phyloP scores from a whole-genome alignment of 2,888 invertebrate species.

The Anagyrus pseudococci region DNA sequence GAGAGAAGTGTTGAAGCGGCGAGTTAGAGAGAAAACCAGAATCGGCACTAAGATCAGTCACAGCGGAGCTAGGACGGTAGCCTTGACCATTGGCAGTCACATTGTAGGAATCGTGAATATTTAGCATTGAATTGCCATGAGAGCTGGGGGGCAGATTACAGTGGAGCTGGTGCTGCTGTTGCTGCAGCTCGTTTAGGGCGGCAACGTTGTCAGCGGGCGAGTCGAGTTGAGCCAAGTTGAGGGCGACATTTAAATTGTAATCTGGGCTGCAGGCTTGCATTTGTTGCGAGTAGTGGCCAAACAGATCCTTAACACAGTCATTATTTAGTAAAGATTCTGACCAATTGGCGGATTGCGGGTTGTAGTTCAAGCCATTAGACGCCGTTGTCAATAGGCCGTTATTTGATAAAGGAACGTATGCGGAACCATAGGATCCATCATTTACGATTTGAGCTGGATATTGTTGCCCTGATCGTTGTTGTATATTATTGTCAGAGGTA shows the following conservation, averaged over 20 bases:
- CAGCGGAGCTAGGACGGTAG: conserved; percentile 53
- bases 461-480: conserved; percentile 34
- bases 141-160: conserved; percentile 44
- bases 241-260: conserved; percentile 53
- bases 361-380: conserved; percentile 44
- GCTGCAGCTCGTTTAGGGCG: conserved; percentile 46
- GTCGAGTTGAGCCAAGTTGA: conserved; percentile 41
- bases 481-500: conserved; percentile 39
- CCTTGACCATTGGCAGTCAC: conserved; percentile 42
- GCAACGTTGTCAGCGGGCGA: conserved; percentile 43
- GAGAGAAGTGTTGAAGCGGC: conserved; percentile 56
- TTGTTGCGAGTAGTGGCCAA: conserved; percentile 50
- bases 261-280: conserved; percentile 45
- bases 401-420: conserved; percentile 42
- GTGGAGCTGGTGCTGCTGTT: conserved; percentile 47
- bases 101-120: conserved; percentile 54
- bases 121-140: conserved; percentile 47
- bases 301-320: conserved; percentile 49
- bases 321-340: conserved; percentile 45
- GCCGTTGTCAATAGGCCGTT: conserved; percentile 49
- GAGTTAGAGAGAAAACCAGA: conserved; percentile 56
- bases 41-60: conserved; percentile 56
- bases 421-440: conserved; percentile 35
- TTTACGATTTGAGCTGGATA: conserved; percentile 37
- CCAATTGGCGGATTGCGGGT: conserved; percentile 44